Evolutionary conservation across 2,113 vertebrate genomes (phyloP).

Genomic region (Stegostoma tigrinum): DNA sequence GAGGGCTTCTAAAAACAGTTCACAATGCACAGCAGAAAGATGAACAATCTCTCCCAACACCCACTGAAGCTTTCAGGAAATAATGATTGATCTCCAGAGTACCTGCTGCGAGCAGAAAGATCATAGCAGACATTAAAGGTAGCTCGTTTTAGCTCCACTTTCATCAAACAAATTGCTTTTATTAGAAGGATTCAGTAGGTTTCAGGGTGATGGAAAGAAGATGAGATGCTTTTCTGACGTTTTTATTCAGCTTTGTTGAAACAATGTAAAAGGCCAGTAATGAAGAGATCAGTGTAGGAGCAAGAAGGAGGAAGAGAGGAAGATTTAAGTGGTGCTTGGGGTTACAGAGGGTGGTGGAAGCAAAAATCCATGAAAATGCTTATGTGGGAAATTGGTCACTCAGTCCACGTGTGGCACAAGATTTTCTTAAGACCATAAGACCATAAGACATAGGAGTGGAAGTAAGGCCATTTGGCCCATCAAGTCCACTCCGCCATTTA

Average conservation of each 20-base stretch:
- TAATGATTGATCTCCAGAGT: too few species aligned
- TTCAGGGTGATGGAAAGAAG: neutral
- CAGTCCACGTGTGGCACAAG: neutral
- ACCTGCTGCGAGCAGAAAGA: too few species aligned
- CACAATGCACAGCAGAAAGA: neutral
- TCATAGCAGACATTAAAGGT: too few species aligned
- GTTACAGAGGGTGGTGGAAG: neutral
- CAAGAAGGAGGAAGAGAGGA: neutral
- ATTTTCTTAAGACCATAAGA: too few species aligned
- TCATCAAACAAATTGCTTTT: too few species aligned
- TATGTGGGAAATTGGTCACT: neutral
- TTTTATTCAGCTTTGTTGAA: neutral
- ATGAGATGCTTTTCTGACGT: neutral
- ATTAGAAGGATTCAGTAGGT: neutral
- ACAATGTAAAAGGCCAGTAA: neutral
- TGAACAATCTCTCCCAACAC: neutral
- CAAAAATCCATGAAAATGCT: too few species aligned
- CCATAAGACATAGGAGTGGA: too few species aligned
- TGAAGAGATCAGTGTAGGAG: neutral
- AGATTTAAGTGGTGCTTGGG: neutral
- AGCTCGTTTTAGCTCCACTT: too few species aligned
- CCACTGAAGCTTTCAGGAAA: too few species aligned
- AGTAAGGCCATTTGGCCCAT: too few species aligned
- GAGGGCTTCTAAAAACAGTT: neutral
- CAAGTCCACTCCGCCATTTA: too few species aligned